These are phyloP conservation scores for Sesia apiformis DNA, from an alignment of 2,888 invertebrate genomes.

Conservation along the genomic window DNA sequence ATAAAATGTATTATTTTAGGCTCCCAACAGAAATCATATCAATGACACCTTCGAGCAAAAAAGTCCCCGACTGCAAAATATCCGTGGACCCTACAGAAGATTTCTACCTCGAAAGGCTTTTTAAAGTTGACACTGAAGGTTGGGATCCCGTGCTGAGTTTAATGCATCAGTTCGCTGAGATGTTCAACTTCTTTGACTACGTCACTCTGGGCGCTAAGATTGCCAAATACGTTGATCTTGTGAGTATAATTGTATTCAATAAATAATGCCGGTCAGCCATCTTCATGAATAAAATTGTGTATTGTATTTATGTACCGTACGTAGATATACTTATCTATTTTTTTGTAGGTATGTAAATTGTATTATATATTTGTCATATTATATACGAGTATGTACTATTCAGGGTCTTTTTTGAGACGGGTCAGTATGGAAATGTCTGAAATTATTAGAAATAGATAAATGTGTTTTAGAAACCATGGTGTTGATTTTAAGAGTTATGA, in stretches of 20 bases:
- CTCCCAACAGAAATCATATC: constrained; percentile 18
- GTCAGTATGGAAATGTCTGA: too few species aligned
- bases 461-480: too few species aligned
- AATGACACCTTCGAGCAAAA: constrained; percentile 25
- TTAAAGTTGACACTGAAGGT: constrained; percentile 25
- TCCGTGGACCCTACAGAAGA: constrained; percentile 26
- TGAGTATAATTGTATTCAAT: constrained; percentile 22
- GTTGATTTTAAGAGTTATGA: too few species aligned
- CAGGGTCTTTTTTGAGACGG: too few species aligned
- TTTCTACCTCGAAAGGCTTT: constrained; percentile 40
- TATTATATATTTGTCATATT: too few species aligned
- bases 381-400: too few species aligned
- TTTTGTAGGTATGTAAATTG: too few species aligned
- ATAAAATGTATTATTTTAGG: constrained; percentile 17
- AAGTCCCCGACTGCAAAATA: constrained; percentile 21
- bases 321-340: too few species aligned
- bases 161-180: constrained; percentile 47
- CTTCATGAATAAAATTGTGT: too few species aligned
- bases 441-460: too few species aligned
- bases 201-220: constrained; percentile 43
- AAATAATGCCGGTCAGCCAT: too few species aligned
- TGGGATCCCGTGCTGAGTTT: constrained; percentile 40
- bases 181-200: constrained; percentile 42
- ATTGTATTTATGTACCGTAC: too few species aligned
- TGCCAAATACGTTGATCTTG: constrained; percentile 48